Evolutionary conservation across 1,140 invertebrate genomes (phyloP), one percentile per base, ranked within the genome.

Genomic region (Aphaenogaster rudis): DNA sequence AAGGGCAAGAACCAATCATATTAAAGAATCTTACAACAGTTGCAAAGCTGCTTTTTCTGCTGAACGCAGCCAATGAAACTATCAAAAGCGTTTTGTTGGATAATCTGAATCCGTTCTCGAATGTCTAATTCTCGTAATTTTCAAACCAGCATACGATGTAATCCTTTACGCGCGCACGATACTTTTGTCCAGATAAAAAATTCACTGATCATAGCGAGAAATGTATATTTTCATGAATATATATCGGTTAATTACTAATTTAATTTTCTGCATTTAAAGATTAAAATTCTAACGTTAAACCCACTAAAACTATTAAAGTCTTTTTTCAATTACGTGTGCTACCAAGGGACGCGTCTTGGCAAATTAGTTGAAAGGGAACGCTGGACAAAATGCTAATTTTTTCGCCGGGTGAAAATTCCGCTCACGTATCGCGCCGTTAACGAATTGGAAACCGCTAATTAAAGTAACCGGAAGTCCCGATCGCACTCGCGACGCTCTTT

Each of bases 371-470:
- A 52, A 69, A 81, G 1, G 48, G 33, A 42, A 80, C 33, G 21
- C 8, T 42, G 8, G 48, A 48, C 77, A 21, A 81, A 78, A 81
- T 81, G 78, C 64, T 69, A 81, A 81, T 69, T 81, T 69, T 81
- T 69, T 54, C n/a, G 33, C n/a, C 36, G n/a, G 36, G n/a, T 48
- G 13, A 67, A 64, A 67, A 81, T 81, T 69, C 64, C 78, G 63
- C 48, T 81, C 64, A 69, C 78, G 78, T 81, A 81, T 81, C 64
- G 78, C 64, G n/a, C 64, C 78, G 48, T 48, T 80, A 81, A 81
- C 78, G 64, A 81, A 81, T 81, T 66, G 78, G 48, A 81, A 81
- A 69, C 63, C 64, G 36, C 48, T 81, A 81, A 81, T 81, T 81
- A 81, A 81, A 81, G 36, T 81, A 52, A 81, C 33, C 63, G 48